Percentiles rank a stretch among this genome's conserved stretches.
phyloP scores from a whole-genome alignment of 2,888 invertebrate species.

The Epinotia bilunana region DNA sequence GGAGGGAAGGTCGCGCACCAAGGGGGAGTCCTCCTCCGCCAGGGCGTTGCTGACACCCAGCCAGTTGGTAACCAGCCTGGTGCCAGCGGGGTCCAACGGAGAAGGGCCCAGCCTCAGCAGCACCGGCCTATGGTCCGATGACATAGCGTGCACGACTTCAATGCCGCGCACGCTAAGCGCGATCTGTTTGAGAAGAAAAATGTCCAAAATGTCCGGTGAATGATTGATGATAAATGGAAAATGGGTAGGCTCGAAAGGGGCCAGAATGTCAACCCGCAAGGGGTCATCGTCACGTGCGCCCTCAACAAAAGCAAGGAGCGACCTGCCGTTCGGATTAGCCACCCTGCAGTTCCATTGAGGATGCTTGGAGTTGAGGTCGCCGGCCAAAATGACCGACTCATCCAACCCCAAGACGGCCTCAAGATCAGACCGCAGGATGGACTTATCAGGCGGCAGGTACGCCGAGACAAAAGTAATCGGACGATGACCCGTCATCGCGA shows the following conservation, averaged over 20 bases:
- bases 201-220: background rate
- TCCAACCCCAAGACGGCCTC: background rate
- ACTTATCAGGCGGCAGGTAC: background rate
- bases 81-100: background rate
- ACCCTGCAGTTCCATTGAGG: background rate
- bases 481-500: no score
- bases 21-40: background rate
- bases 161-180: background rate
- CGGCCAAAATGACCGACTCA: slow-evolving; percentile 15
- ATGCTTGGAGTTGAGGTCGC: slow-evolving; percentile 11
- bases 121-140: background rate
- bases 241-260: background rate
- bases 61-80: background rate
- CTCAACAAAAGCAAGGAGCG: no score
- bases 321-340: no score
- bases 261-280: background rate
- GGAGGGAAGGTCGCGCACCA: background rate
- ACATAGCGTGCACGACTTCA: background rate
- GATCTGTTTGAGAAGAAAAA: background rate
- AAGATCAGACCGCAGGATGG: background rate
- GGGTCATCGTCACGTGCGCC: background rate
- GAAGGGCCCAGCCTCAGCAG: background rate
- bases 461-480: background rate
- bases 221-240: no score
- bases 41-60: background rate